Conservation (phyloP, 2,888 invertebrate genomes). For the Athalia rosae region DNA sequence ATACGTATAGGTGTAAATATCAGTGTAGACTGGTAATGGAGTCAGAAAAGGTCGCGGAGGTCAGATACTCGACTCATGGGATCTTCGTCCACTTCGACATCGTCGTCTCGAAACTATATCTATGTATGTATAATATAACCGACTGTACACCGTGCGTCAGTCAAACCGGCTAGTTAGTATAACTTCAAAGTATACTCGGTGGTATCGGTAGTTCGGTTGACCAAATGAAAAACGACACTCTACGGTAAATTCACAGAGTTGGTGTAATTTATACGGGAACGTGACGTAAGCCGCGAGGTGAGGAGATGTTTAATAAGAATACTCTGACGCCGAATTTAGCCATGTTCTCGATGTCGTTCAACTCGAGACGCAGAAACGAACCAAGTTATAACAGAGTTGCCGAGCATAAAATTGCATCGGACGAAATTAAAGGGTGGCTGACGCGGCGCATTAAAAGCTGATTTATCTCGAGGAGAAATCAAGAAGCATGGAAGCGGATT, state of each 20-base stretch:
- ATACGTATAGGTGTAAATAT: conserved; percentile 47
- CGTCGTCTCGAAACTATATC: conserved; percentile 25
- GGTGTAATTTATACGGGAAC: too few species aligned
- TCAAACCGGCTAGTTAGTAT: conserved; percentile 45
- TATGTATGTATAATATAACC: not conserved
- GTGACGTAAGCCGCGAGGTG: not conserved
- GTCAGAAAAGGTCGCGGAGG: conserved; percentile 43
- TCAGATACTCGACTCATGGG: conserved; percentile 44
- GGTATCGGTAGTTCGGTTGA: not conserved
- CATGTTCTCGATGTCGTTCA: conserved; percentile 2
- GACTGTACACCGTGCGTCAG: conserved; percentile 43
- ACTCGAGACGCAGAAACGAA: conserved; percentile 24
- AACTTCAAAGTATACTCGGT: conserved; percentile 22
- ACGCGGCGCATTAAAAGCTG: conserved; percentile 16
- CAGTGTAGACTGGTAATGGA: conserved; percentile 46
- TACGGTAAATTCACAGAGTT: not conserved
- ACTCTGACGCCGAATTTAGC: not conserved
- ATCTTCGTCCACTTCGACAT: conserved; percentile 35
- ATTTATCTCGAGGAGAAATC: conserved; percentile 22
- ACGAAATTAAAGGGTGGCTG: conserved; percentile 9
- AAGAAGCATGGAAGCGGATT: conserved; percentile 37
- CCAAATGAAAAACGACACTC: too few species aligned
- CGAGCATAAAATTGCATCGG: conserved; percentile 37
- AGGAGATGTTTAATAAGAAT: conserved; percentile 19
- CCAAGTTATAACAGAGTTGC: conserved; percentile 25